A percentile compares a stretch with the other conserved stretches of the same genome.
phyloP scores from a whole-genome alignment of 2,797 vertebrate genomes.

The Lates japonicus region DNA sequence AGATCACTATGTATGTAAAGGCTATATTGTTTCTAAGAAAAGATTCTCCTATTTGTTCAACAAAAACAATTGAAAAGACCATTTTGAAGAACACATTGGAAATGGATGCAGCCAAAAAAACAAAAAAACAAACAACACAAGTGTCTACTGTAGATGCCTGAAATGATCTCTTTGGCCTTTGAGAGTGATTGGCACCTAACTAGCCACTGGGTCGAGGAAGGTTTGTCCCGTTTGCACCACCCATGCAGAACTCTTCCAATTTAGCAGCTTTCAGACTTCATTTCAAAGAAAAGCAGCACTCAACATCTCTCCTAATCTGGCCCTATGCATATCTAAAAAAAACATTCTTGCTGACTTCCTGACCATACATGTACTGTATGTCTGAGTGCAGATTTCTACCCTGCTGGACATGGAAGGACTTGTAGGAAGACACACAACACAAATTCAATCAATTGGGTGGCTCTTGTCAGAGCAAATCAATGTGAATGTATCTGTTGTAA shows the following conservation, averaged over 20 bases:
- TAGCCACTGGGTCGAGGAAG: slow-evolving; percentile 47
- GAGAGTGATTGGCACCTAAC: slow-evolving; percentile 80
- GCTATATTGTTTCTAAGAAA: slow-evolving; percentile 70
- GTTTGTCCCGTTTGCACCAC: slow-evolving; percentile 38
- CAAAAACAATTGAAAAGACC: slow-evolving; percentile 52
- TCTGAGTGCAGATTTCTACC: slow-evolving; percentile 49
- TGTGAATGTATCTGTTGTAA: slow-evolving; percentile 80
- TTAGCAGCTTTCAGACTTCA: slow-evolving; percentile 47
- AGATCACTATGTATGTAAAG: slow-evolving; percentile 72
- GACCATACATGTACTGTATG: slow-evolving; percentile 35
- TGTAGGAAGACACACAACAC: slow-evolving; percentile 38
- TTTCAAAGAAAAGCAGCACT: slow-evolving; percentile 43
- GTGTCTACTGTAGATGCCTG: slow-evolving; percentile 62
- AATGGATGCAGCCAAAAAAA: slow-evolving; percentile 68
- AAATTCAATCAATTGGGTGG: slow-evolving; percentile 69
- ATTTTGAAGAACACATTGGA: slow-evolving; percentile 56
- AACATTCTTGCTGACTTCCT: slow-evolving; percentile 71
- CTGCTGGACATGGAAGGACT: slow-evolving; percentile 41
- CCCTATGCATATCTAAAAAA: slow-evolving; percentile 65
- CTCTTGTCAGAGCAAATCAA: slow-evolving; percentile 66
- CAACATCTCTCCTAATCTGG: slow-evolving; percentile 58
- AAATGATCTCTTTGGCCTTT: slow-evolving; percentile 80
- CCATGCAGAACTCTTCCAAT: slow-evolving; percentile 63
- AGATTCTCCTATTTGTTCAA: slow-evolving; percentile 62
- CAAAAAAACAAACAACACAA: slow-evolving; percentile 52